Percentiles rank a stretch among this genome's conserved stretches.
Evolutionary conservation across 2,113 vertebrate species (phyloP).

Genomic region (Butorides virescens): DNA sequence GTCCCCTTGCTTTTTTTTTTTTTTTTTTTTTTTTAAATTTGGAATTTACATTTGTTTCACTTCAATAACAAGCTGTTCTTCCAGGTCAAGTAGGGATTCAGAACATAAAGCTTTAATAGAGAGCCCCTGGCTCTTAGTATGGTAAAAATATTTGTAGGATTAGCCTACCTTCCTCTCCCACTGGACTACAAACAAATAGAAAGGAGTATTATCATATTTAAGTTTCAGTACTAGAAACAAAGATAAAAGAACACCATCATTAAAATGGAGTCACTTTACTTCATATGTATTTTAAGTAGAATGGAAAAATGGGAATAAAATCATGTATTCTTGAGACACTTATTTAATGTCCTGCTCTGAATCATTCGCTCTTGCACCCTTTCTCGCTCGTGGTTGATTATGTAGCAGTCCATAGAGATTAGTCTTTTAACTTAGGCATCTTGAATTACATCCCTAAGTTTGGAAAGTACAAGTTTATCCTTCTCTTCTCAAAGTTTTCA

Average conservation of each 20-base stretch:
- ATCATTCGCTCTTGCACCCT: not conserved
- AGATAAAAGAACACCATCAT: not conserved
- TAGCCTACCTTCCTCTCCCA: not conserved
- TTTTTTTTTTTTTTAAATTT: not conserved
- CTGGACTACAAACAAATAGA: not conserved
- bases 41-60: not conserved
- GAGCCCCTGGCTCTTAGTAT: not conserved
- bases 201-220: not conserved
- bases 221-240: not conserved
- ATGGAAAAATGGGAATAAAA: not conserved
- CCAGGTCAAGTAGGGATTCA: not conserved
- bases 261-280: not conserved
- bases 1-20: not conserved
- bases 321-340: not conserved
- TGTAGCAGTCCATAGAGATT: not conserved
- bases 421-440: not conserved
- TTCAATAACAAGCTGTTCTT: not conserved
- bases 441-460: not conserved
- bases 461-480: not conserved
- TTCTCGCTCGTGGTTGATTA: not conserved
- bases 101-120: not conserved
- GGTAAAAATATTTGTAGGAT: not conserved
- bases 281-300: not conserved
- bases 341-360: not conserved
- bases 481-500: not conserved